A percentile compares a stretch with the other conserved stretches of the same genome.
Conservation (phyloP, 2,797 vertebrate species). For the Fistularia commersonii region DNA sequence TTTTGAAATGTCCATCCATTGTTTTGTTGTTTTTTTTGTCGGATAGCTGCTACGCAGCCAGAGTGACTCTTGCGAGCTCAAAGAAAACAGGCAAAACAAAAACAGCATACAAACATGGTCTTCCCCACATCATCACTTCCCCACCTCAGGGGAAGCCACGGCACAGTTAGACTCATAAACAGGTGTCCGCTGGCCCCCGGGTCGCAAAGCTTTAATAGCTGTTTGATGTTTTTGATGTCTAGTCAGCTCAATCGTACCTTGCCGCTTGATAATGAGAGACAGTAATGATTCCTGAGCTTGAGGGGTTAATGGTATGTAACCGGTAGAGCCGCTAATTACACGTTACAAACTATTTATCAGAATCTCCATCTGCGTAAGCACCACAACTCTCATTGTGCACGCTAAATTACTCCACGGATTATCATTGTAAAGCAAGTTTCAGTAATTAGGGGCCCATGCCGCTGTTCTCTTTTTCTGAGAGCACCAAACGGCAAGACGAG, state of each 20-base stretch:
- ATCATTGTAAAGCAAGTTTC: constrained; percentile 99
- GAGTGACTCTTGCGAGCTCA: constrained; percentile 23
- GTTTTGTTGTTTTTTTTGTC: constrained; percentile 23
- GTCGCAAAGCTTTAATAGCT: constrained; percentile 58
- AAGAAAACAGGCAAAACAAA: constrained; percentile 49
- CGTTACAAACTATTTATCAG: constrained; percentile 99
- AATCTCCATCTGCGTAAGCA: constrained; percentile 94
- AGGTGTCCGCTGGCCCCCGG: constrained; percentile 70
- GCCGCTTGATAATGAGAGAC: constrained; percentile 96
- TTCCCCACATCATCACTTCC: constrained; percentile 56
- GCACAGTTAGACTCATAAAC: constrained; percentile 78
- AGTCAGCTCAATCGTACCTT: constrained; percentile 98
- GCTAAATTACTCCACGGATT: constrained; percentile 99
- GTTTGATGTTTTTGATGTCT: constrained; percentile 87
- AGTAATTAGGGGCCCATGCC: constrained; percentile 91
- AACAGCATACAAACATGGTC: constrained; percentile 52
- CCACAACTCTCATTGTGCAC: constrained; percentile 90
- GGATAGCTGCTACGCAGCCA: constrained; percentile 30
- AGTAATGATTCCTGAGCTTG: constrained; percentile 95
- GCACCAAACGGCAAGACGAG: constrained; percentile 54
- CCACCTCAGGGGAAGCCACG: constrained; percentile 66
- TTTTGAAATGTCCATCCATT: constrained; percentile 26
- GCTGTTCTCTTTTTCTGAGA: constrained; percentile 84
- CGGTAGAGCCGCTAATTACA: constrained; percentile 97
- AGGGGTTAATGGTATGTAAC: constrained; percentile 99